Percentiles rank a stretch among this genome's conserved stretches.
Conservation (phyloP, 1,140 invertebrate species). For the Drosophila ananassae region DNA sequence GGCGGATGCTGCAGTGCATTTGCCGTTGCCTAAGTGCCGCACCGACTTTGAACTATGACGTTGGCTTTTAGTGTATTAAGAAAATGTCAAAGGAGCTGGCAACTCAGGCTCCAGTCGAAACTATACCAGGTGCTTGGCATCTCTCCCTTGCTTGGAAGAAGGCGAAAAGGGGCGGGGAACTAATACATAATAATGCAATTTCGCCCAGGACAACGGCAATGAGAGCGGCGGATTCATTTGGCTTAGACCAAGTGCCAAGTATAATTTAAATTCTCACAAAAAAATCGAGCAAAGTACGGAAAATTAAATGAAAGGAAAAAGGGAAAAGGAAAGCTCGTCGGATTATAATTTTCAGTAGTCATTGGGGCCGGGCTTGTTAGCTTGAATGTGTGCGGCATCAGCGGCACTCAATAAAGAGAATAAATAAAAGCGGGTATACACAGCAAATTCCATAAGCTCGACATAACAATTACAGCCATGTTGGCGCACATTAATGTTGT, state of each 20-base stretch:
- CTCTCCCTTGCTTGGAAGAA: neutral
- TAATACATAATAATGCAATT: constrained; percentile 80
- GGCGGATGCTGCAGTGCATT: constrained; percentile 58
- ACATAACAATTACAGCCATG: constrained; percentile 51
- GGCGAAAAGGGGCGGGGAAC: constrained; percentile 12
- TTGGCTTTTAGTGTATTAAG: constrained; percentile 79
- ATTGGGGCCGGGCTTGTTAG: neutral
- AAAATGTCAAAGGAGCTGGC: constrained; percentile 57
- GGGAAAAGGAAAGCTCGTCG: neutral
- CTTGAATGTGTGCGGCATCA: constrained; percentile 8
- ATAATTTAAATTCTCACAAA: constrained; percentile 32
- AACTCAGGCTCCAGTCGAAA: constrained; percentile 30
- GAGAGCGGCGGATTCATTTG: constrained; percentile 67
- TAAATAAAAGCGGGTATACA: constrained; percentile 27
- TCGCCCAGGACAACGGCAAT: constrained; percentile 54
- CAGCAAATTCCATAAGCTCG: constrained; percentile 42
- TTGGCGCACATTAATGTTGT: constrained; percentile 43
- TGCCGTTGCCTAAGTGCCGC: constrained; percentile 66
- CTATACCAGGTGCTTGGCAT: constrained; percentile 32
- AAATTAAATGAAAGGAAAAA: constrained; percentile 13
- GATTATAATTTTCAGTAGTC: constrained; percentile 40
- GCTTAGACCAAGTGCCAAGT: constrained; percentile 48
- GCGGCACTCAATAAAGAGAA: constrained; percentile 47
- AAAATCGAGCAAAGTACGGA: neutral
- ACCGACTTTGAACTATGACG: constrained; percentile 74